Evolutionary conservation across 2,888 invertebrate genomes (phyloP), one percentile per base, ranked within the genome.

Genomic region (Hemaris fuciformis): DNA sequence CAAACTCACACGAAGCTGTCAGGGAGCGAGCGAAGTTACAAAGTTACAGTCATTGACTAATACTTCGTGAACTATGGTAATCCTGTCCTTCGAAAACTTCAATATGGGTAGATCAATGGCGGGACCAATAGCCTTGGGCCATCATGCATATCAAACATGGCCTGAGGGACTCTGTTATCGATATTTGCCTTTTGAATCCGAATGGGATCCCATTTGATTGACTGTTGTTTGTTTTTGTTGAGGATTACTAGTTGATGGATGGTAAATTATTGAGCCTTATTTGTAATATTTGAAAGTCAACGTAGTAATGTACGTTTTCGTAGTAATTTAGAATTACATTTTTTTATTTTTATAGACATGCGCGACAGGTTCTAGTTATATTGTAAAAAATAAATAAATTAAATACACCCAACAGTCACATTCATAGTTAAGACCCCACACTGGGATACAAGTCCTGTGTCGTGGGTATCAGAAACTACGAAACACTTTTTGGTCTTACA

Each of bases 141-240:
- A 18, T 53, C 18, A 18, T 31, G 27, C 53, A 27, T 53, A 31
- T 53, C 18, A 18, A 53, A 10, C 31, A 31, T 27, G 10, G 15
- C 58, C 42, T 27, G 27, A 43, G 45, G 57, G 31, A 15, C 57
- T 13, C 23, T 4, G 15, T 34, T 46, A 61, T 58, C 25, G 45
- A 45, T 34, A 61, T 58, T 45, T 53, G 56, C 8, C 53, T 18
- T 31, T 53, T 31, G 31, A 53, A 53, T 53, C n/a, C 15, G 23
- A 45, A 10, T 22, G 10, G n/a, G n/a, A 15, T 8, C 5, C 8
- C 18, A 15, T 31, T 53, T 20, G 31, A 20, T 53, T 31, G 10
- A 31, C 18, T 10, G 18, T 18, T 31, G 15, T 53, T 31, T 15
- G 27, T 25, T 43, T 20, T 43, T 43, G 20, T 43, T 43, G 18